Base-by-base conservation (phyloP, 1,140 invertebrate genomes). In the Hermatobates lingyangjiaoensis region DNA sequence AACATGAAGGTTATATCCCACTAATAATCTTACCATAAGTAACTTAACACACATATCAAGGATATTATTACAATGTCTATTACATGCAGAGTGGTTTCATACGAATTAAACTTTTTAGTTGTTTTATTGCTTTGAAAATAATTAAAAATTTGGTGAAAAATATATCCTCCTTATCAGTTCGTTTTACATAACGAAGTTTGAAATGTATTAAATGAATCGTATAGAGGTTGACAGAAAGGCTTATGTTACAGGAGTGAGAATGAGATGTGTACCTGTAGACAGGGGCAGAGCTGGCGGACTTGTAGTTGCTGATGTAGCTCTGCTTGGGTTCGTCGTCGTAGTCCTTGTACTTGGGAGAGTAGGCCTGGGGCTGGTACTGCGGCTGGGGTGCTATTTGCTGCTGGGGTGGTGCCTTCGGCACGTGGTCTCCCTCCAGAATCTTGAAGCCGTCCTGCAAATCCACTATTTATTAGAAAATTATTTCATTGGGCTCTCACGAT, bases 371-470 rank as follows among this genome's bases (percentile, higher is more conserved):
- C 30, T 34, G 30, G 4, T 34, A 34, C 10, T 48, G 42, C 25
- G 48, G 51, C 14, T 25, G 24, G n/a, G 45, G 28, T n/a, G 18
- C 42, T 26, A 40, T 23, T 51, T 50, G 48, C n/a, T 45, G 48
- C 0, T 27, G 27, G 27, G 56, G 26, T 27, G 50, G 27, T 20
- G 55, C 49, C 38, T 58, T 62, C 1, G 63, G 63, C 10, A 64
- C 51, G 42, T 64, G 62, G 45, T 66, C 65, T 15, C 64, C 64
- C 38, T 63, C 58, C 34, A 68, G 56, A 25, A 67, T 63, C 45
- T 57, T 59, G 58, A 69, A 70, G 2, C 62, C 62, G 46, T 64
- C 62, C 44, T 69, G 67, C 18, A 66, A 47, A 25, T 45, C 14
- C 7, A 18, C 7, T 10, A 45, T 10, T 10, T 7, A 18, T 10